Evolutionary conservation across 2,888 invertebrate genomes (phyloP).

Genomic region (Thyatira batis): DNA sequence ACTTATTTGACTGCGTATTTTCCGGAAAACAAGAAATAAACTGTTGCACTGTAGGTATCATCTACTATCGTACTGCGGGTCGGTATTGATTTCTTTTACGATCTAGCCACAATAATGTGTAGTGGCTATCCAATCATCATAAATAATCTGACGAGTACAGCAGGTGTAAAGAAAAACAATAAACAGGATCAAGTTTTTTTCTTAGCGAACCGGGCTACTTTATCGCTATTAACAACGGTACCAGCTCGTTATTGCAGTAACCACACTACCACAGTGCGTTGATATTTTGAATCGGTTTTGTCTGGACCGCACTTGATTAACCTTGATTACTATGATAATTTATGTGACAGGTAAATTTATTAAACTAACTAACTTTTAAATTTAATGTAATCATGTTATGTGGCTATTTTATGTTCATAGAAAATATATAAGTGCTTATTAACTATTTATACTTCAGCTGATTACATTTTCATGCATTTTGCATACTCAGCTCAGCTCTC

Average conservation of each 20-base stretch:
- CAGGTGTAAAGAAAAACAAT: constrained; percentile 26
- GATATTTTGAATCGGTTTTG: constrained; percentile 20
- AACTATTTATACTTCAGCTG: no score
- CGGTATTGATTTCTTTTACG: no score
- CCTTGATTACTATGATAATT: background rate
- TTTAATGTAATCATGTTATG: no score
- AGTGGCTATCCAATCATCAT: constrained; percentile 8
- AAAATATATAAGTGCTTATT: no score
- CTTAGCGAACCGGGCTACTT: constrained; percentile 24
- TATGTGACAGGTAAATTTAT: background rate
- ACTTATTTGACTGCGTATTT: no score
- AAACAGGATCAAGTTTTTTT: constrained; percentile 29
- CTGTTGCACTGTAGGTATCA: no score
- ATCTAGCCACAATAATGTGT: background rate
- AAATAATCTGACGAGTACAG: constrained; percentile 23
- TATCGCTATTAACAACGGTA: constrained; percentile 27
- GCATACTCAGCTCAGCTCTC: no score
- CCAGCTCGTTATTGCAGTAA: background rate
- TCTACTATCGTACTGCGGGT: no score
- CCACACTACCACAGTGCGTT: constrained; percentile 15
- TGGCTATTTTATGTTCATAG: no score
- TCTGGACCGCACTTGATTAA: background rate
- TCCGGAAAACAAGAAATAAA: no score
- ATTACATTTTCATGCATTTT: no score
- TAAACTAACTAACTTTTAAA: no score